phyloP scores from a whole-genome alignment of 30 jellyfish, hydroid and myxozoan species.

The Hydractinia echinata region DNA sequence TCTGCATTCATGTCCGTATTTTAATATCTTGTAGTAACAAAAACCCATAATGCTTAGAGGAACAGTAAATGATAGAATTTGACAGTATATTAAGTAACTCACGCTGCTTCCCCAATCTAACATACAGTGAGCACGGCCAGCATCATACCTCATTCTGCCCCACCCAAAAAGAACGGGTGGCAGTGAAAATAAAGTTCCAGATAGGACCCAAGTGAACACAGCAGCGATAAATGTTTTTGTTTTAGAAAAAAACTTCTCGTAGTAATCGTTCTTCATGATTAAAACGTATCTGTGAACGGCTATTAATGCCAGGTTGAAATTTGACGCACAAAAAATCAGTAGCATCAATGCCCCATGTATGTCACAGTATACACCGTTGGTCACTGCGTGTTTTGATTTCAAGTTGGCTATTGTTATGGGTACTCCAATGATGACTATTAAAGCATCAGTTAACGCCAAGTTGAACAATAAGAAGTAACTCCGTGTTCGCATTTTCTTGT shows the following conservation, averaged over 20 bases:
- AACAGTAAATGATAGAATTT: conserved; percentile 16
- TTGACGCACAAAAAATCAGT: neutral
- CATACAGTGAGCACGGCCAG: conserved; percentile 27
- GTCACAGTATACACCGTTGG: conserved; percentile 8
- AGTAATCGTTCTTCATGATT: neutral
- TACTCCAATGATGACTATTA: conserved; percentile 19
- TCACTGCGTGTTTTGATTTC: neutral
- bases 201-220: neutral
- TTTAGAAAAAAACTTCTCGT: neutral
- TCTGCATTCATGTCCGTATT: conserved; percentile 5
- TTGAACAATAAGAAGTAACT: conserved; percentile 9
- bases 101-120: conserved; percentile 33
- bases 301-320: conserved; percentile 20
- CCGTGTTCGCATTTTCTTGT: conserved; percentile 15
- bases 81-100: conserved; percentile 18
- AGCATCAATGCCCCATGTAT: conserved; percentile 18
- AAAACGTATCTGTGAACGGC: conserved; percentile 30
- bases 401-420: conserved; percentile 18
- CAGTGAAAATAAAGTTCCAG: neutral
- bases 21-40: conserved; percentile 23
- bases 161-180: conserved; percentile 39
- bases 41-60: conserved; percentile 14
- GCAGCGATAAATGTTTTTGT: neutral
- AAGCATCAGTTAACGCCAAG: conserved; percentile 17
- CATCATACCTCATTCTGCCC: conserved; percentile 28